phyloP scores from a whole-genome alignment of 2,797 vertebrate genomes.

The Leontopithecus rosalia region DNA sequence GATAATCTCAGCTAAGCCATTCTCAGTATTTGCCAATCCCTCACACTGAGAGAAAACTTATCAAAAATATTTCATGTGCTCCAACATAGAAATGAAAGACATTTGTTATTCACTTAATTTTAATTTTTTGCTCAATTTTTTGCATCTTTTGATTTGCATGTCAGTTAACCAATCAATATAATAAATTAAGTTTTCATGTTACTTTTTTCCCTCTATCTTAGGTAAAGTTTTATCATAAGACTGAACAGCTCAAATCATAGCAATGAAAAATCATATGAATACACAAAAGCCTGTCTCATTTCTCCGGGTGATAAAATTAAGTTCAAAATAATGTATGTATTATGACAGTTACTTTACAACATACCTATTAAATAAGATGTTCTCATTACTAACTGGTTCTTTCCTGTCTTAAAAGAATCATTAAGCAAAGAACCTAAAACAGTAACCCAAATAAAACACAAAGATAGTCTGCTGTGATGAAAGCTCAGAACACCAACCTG shows the following conservation, averaged over 20 bases:
- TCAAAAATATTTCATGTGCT: not conserved
- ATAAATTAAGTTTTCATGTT: not conserved
- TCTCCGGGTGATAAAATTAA: not conserved
- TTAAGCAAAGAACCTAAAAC: constrained; percentile 2
- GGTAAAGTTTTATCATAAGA: constrained; percentile 26
- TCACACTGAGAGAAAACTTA: not conserved
- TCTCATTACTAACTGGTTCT: not conserved
- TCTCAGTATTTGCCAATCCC: not conserved
- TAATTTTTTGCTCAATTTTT: not conserved
- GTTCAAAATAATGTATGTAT: not conserved
- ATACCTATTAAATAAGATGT: not conserved
- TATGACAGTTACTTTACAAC: constrained; percentile 1
- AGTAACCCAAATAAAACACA: constrained; percentile 13
- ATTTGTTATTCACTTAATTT: not conserved
- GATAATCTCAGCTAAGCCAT: not conserved
- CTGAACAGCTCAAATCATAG: not conserved
- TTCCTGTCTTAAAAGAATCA: constrained; percentile 9
- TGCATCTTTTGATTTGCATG: not conserved
- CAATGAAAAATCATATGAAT: constrained; percentile 14
- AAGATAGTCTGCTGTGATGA: not conserved
- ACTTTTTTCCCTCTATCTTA: not conserved
- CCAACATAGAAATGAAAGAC: not conserved
- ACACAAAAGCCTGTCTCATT: not conserved
- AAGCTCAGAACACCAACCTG: constrained; percentile 13
- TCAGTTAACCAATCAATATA: not conserved